Conservation (phyloP, 2,113 vertebrate species). For the Cnemophilus loriae region DNA sequence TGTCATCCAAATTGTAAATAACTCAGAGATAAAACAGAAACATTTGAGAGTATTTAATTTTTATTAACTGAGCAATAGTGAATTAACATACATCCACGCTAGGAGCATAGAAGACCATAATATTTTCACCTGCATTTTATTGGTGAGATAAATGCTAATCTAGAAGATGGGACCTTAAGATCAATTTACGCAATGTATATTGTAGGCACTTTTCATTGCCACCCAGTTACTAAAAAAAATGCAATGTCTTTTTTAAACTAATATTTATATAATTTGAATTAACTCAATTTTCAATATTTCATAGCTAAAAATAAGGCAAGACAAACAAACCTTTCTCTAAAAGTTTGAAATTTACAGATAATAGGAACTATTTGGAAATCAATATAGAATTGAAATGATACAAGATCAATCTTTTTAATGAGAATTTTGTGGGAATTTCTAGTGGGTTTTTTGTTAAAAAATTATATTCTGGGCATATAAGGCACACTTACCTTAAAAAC, state of each 20-base stretch:
- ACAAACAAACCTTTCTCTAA: background rate
- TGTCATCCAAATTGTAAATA: background rate
- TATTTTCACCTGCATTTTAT: background rate
- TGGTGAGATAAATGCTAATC: background rate
- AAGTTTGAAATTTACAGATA: background rate
- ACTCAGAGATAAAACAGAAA: background rate
- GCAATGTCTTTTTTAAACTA: fast-evolving
- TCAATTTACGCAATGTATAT: background rate
- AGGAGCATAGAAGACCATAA: background rate
- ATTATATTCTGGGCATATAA: background rate
- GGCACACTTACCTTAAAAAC: background rate
- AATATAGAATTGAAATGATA: background rate
- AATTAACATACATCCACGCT: background rate
- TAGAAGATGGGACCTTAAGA: background rate
- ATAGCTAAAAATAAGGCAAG: background rate
- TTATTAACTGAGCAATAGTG: background rate
- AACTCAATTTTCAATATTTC: background rate
- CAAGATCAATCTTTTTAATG: background rate
- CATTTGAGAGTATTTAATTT: background rate
- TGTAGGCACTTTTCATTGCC: background rate
- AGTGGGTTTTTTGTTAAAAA: background rate
- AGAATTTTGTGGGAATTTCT: background rate
- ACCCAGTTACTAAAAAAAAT: background rate
- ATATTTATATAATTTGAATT: background rate
- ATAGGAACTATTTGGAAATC: background rate